phyloP scores from a whole-genome alignment of 2,888 invertebrate genomes.

The Eilema sororculum region DNA sequence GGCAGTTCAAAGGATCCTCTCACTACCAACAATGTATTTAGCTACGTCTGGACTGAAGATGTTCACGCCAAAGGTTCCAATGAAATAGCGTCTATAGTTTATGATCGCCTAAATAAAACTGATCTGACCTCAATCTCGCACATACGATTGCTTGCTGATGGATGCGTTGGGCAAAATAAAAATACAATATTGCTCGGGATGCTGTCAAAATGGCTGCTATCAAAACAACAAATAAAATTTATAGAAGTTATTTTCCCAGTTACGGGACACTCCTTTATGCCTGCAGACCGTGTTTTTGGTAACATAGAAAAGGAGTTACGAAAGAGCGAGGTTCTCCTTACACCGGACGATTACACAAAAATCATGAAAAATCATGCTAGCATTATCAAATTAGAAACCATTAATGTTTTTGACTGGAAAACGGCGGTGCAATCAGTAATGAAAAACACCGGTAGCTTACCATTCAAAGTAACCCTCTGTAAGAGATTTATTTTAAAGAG shows the following conservation, averaged over 20 bases:
- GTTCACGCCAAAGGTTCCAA: neutral
- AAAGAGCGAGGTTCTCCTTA: no score
- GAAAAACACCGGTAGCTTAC: no score
- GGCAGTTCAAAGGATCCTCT: neutral
- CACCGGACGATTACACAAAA: no score
- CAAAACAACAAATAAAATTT: neutral
- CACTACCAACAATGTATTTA: neutral
- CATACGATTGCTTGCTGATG: neutral
- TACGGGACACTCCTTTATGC: neutral
- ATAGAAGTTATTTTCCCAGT: neutral
- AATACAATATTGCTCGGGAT: neutral
- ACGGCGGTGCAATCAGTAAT: no score
- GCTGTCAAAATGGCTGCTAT: neutral
- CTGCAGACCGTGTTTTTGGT: neutral
- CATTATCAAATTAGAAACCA: no score
- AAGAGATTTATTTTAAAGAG: no score
- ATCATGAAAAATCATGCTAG: no score
- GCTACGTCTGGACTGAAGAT: neutral
- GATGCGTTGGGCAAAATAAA: neutral
- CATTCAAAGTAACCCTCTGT: no score
- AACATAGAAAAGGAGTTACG: no score
- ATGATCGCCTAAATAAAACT: neutral
- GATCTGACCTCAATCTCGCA: neutral
- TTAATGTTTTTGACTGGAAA: no score
- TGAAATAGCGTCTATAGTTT: neutral